phyloP scores from a whole-genome alignment of 2,888 invertebrate species.

The Dioctria linearis region DNA sequence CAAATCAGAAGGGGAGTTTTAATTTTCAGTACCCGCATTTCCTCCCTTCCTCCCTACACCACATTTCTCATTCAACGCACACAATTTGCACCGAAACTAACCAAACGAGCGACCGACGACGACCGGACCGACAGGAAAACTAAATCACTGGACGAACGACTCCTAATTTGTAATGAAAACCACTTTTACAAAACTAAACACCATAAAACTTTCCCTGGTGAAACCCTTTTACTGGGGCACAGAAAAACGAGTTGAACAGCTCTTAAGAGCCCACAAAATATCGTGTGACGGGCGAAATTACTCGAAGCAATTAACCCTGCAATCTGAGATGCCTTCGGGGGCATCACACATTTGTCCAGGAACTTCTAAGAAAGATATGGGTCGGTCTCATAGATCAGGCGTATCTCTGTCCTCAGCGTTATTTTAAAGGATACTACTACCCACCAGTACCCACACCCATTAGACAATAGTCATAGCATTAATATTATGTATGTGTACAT shows the following conservation, averaged over 20 bases:
- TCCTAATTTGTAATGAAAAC: slow-evolving; percentile 49
- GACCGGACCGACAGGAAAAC: not conserved
- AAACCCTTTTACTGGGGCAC: slow-evolving; percentile 15
- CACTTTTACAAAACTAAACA: slow-evolving; percentile 48
- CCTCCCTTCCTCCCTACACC: no score
- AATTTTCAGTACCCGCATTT: not conserved
- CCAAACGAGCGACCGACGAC: not conserved
- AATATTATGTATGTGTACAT: no score
- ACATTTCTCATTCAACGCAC: no score
- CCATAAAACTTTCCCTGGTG: slow-evolving; percentile 43
- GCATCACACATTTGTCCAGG: slow-evolving; percentile 39
- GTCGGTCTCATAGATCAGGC: slow-evolving; percentile 31
- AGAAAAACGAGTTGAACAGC: slow-evolving; percentile 4
- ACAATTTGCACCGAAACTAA: no score
- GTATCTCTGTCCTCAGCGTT: slow-evolving; percentile 11
- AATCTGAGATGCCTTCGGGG: slow-evolving; percentile 47
- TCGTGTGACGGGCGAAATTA: slow-evolving; percentile 43
- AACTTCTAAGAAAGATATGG: slow-evolving; percentile 41
- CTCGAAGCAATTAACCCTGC: slow-evolving; percentile 50
- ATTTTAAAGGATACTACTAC: slow-evolving; percentile 12
- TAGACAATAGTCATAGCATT: slow-evolving; percentile 20
- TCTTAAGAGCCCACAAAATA: slow-evolving; percentile 44
- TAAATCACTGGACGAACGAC: slow-evolving; percentile 6
- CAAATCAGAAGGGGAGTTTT: not conserved
- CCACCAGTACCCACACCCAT: no score